A percentile compares a stretch with the other conserved stretches of the same genome.
These are phyloP conservation scores for Clivina fossor DNA, from an alignment of 2,888 invertebrate species.

Conservation along the genomic window DNA sequence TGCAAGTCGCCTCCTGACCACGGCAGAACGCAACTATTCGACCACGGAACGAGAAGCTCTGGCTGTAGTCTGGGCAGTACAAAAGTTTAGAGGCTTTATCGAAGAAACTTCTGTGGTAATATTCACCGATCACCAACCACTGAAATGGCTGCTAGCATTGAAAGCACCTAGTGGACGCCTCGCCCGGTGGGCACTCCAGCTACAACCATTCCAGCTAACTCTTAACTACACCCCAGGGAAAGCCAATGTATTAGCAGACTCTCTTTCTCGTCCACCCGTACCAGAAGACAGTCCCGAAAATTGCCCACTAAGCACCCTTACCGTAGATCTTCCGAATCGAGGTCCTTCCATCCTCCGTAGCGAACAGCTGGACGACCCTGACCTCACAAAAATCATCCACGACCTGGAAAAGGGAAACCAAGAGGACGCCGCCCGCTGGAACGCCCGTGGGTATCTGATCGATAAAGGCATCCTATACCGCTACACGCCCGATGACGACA, in stretches of 20 bases:
- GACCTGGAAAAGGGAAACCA: background rate
- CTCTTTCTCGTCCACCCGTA: conserved; percentile 1
- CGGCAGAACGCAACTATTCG: conserved; percentile 43
- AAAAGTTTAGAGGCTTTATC: conserved; percentile 44
- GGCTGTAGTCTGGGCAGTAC: conserved; percentile 43
- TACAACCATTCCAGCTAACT: background rate
- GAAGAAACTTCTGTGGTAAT: conserved; percentile 44
- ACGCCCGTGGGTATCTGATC: too few relatives aligned
- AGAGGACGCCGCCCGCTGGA: too few relatives aligned
- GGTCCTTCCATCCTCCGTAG: background rate
- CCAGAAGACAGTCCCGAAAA: background rate
- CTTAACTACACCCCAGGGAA: background rate
- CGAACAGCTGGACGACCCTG: background rate
- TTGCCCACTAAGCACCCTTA: background rate
- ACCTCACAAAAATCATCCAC: background rate
- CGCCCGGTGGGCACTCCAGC: conserved; percentile 5
- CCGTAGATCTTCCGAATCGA: background rate
- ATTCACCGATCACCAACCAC: conserved; percentile 6
- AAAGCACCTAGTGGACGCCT: background rate
- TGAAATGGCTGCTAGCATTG: conserved; percentile 1
- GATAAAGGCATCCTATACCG: too few relatives aligned
- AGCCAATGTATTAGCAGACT: conserved; percentile 5
- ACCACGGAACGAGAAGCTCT: conserved; percentile 45
- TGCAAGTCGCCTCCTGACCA: conserved; percentile 22
- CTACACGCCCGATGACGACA: too few relatives aligned